A percentile compares a stretch with the other conserved stretches of the same genome.
phyloP scores from a whole-genome alignment of 2,797 vertebrate species.

The Xiphophorus birchmanni region DNA sequence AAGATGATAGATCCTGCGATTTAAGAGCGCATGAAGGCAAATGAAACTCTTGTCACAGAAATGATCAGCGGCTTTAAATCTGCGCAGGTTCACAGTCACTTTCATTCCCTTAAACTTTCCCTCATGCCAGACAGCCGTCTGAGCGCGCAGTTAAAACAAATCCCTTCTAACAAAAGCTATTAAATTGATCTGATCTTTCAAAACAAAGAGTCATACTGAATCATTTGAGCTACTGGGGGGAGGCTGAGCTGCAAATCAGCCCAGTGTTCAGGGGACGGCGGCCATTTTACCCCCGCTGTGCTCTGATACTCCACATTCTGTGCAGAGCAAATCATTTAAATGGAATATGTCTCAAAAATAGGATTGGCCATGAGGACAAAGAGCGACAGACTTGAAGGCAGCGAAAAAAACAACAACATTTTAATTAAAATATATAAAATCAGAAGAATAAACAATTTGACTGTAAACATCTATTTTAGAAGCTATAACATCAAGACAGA shows the following conservation, averaged over 20 bases:
- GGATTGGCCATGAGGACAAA: not conserved
- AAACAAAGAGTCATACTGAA: conserved; percentile 21
- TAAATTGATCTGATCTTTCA: conserved; percentile 21
- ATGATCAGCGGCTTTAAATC: conserved; percentile 43
- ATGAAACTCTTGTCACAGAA: conserved; percentile 51
- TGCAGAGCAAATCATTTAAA: conserved; percentile 5
- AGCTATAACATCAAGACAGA: not conserved
- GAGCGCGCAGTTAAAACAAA: not conserved
- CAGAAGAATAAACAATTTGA: not conserved
- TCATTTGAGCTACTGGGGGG: conserved; percentile 31
- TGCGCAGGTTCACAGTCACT: conserved; percentile 25
- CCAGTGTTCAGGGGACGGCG: conserved; percentile 59
- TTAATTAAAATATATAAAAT: not conserved
- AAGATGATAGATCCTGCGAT: conserved; percentile 63
- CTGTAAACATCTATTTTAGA: not conserved
- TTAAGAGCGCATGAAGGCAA: conserved; percentile 58
- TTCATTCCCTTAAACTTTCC: conserved; percentile 33
- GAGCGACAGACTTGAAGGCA: not conserved
- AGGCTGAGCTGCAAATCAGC: conserved; percentile 59
- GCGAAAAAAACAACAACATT: not conserved
- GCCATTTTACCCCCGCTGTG: conserved; percentile 75
- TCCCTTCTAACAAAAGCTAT: conserved; percentile 8
- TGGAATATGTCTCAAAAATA: not conserved
- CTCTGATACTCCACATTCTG: conserved; percentile 34
- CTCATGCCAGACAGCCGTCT: conserved; percentile 9